Conservation (phyloP, 2,797 vertebrate species). For the Bovichtus variegatus region DNA sequence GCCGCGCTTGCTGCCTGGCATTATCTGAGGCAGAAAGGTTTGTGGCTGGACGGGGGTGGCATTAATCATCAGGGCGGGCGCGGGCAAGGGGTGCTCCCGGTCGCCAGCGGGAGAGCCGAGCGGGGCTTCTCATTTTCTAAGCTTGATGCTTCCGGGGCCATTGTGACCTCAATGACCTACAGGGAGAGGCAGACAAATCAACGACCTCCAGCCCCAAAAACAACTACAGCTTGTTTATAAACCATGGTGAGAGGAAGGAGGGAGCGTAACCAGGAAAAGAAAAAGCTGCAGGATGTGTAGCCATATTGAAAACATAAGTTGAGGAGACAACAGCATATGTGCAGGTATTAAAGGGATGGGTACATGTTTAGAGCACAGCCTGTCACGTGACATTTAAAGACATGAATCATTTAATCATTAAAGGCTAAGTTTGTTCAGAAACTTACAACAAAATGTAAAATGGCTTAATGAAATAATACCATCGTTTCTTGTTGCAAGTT, state of each 20-base stretch:
- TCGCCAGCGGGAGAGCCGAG: constrained; percentile 89
- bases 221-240: constrained; percentile 82
- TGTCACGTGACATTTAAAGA: constrained; percentile 8
- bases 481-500: constrained; percentile 26
- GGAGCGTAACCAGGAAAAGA: constrained; percentile 8
- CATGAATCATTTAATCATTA: not conserved
- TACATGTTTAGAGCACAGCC: not conserved
- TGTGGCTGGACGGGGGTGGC: constrained; percentile 98
- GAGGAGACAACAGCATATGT: not conserved
- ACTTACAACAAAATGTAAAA: not conserved
- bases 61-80: constrained; percentile 97
- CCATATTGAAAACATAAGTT: constrained; percentile 36
- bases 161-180: constrained; percentile 91
- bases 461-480: constrained; percentile 15
- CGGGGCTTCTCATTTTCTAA: constrained; percentile 92
- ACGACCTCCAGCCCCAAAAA: constrained; percentile 90
- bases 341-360: not conserved
- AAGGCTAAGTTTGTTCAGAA: not conserved
- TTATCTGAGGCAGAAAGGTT: constrained; percentile 99
- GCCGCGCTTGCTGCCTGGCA: constrained; percentile 98
- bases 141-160: constrained; percentile 91
- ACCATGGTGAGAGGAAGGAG: constrained; percentile 57
- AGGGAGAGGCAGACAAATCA: constrained; percentile 92
- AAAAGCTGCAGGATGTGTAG: constrained; percentile 37
- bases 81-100: constrained; percentile 93